Evolutionary conservation across 2,888 invertebrate species (phyloP).

Genomic region (Trichopria drosophilae): DNA sequence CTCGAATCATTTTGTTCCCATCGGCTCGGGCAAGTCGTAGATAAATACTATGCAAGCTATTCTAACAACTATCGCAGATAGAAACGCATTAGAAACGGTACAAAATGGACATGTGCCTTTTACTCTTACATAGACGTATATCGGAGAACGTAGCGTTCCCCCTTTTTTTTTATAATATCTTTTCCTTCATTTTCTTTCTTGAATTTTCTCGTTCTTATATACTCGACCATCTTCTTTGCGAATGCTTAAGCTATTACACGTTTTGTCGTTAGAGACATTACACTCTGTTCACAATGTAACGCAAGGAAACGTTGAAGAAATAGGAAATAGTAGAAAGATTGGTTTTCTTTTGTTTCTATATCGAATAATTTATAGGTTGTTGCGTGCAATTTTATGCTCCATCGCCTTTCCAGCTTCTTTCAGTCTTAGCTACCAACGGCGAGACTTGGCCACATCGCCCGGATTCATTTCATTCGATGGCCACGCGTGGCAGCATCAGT

Average conservation of each 20-base stretch:
- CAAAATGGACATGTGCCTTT: constrained; percentile 52
- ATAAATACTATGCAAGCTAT: constrained; percentile 55
- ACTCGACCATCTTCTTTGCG: not conserved
- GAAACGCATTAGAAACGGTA: constrained; percentile 57
- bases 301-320: constrained; percentile 32
- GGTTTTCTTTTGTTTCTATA: no score
- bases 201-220: not conserved
- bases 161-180: constrained; percentile 10
- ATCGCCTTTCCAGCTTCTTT: constrained; percentile 21
- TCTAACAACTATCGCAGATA: constrained; percentile 51
- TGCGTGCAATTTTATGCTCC: constrained; percentile 45
- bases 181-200: constrained; percentile 23
- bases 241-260: no score
- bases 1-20: constrained; percentile 4
- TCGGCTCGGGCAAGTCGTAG: constrained; percentile 37
- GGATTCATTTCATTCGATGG: constrained; percentile 47
- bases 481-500: constrained; percentile 50
- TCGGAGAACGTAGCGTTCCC: no score
- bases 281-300: no score
- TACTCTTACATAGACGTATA: no score
- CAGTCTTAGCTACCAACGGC: not conserved
- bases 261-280: no score
- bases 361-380: constrained; percentile 34
- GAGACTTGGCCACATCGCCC: not conserved
- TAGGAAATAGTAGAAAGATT: constrained; percentile 39